Conservation (phyloP, 2,888 invertebrate species). For the Lasioglossum vierecki region DNA sequence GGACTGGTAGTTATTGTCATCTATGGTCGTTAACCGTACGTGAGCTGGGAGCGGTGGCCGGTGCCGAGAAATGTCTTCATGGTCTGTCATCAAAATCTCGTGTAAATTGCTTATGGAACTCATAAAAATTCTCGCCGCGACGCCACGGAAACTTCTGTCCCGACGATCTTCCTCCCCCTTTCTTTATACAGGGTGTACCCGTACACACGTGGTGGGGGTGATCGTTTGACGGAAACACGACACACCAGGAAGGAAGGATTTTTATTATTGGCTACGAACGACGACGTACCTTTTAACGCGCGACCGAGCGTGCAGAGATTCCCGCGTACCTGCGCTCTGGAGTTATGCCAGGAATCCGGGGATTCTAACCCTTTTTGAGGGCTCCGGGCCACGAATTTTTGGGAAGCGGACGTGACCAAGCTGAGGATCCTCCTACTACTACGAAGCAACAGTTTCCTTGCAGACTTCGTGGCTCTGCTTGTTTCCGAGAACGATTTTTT, state of each 20-base stretch:
- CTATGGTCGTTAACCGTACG: conserved; percentile 71
- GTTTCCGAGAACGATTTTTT: background rate
- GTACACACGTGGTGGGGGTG: background rate
- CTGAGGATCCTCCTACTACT: background rate
- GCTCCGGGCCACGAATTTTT: background rate
- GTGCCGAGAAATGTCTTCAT: conserved; percentile 68
- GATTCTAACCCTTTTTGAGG: conserved; percentile 11
- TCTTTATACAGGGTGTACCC: background rate
- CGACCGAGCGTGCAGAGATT: conserved; percentile 17
- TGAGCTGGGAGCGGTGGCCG: conserved; percentile 62
- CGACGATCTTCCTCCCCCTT: background rate
- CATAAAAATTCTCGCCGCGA: conserved; percentile 61
- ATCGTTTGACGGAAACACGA: conserved; percentile 40
- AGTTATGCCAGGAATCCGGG: background rate
- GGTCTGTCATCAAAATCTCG: conserved; percentile 66
- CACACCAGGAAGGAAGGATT: conserved; percentile 3
- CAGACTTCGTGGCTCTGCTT: background rate
- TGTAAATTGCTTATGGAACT: conserved; percentile 64
- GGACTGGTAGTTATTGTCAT: conserved; percentile 71
- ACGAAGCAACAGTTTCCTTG: conserved; percentile 1
- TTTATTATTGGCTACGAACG: conserved; percentile 31
- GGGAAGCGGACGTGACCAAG: background rate
- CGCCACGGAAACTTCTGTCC: background rate
- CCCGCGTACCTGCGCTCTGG: conserved; percentile 2
- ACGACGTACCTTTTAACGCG: conserved; percentile 18